Base-by-base conservation (phyloP, 2,797 vertebrate genomes). In the Alosa sapidissima region DNA sequence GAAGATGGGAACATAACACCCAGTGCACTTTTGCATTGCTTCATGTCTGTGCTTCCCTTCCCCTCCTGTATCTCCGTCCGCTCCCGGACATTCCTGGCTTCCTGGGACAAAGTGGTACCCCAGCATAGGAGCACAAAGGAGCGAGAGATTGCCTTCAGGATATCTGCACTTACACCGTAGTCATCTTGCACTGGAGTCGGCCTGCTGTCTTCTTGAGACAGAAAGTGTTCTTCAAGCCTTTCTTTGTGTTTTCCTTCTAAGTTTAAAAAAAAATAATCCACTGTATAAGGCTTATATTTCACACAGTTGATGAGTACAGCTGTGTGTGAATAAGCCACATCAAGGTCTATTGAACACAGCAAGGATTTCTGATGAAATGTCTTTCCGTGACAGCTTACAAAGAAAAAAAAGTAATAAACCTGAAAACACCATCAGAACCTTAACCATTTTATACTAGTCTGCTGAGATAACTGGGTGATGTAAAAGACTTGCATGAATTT, bases 1-100 rank as follows among this genome's bases (percentile, higher is more conserved):
- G 89, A 92, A 93, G 88, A 91, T 94, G 33, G 96, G 94, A 90
- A 96, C 96, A 91, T 97, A 97, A 92, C 83, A 89, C 82, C 72
- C 87, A 86, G 72, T 54, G 83, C 83, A 81, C 60, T 83, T 47
- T 0, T 81, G 87, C 84, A 81, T 47, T 45, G 90, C 75, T 90
- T 89, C 1, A 85, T 91, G 89, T 91, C 11, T 81, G 92, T 92
- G 92, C 92, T 91, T 92, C 90, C 45, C 90, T 87, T 86, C 88
- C 87, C 85, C 85, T 91, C 87, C 88, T 82, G 82, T 81, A 82
- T 84, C 88, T 87, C 83, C 83, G 87, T 49, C 88, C 86, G 85
- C 72, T 83, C 87, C 89, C 16, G 16, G 41, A 78, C 72, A 87
- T 87, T 86, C 90, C 82, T 90, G 91, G 58, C 85, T 91, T 90